Conservation (phyloP, 2,113 vertebrate species). For the Syngnathus floridae region DNA sequence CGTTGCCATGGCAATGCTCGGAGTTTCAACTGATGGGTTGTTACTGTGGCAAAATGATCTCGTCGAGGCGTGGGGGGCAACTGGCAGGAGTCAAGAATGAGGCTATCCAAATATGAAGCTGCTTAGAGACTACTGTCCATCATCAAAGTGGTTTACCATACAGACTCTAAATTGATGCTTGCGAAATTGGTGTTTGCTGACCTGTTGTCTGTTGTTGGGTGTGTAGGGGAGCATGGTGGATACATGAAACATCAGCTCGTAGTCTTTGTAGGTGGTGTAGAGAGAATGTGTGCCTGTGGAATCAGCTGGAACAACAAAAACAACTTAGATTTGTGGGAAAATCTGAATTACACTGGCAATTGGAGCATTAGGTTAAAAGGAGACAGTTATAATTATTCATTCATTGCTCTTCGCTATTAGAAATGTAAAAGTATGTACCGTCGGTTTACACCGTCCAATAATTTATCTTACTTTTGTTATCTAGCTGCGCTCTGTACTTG, state of each 20-base stretch:
- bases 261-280: conserved; percentile 96
- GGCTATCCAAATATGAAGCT: conserved; percentile 33
- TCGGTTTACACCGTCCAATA: conserved; percentile 12
- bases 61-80: conserved; percentile 8
- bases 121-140: conserved; percentile 33
- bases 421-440: neutral
- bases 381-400: neutral
- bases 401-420: no score
- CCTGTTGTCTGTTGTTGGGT: conserved; percentile 95
- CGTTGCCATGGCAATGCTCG: conserved; percentile 44
- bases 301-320: conserved; percentile 74
- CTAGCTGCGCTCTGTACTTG: conserved; percentile 95
- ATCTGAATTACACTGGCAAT: neutral
- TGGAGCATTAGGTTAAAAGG: neutral
- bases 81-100: conserved; percentile 31
- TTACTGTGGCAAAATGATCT: conserved; percentile 49
- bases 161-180: neutral
- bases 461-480: conserved; percentile 89
- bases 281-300: conserved; percentile 96
- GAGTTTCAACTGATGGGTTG: conserved; percentile 41
- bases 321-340: neutral
- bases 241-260: conserved; percentile 98
- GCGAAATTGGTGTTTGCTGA: conserved; percentile 50
- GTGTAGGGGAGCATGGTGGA: conserved; percentile 96
- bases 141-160: conserved; percentile 4